Evolutionary conservation across 1,140 invertebrate species (phyloP), one percentile per base, ranked within the genome.

Genomic region (Holcopasites calliopsidis): DNA sequence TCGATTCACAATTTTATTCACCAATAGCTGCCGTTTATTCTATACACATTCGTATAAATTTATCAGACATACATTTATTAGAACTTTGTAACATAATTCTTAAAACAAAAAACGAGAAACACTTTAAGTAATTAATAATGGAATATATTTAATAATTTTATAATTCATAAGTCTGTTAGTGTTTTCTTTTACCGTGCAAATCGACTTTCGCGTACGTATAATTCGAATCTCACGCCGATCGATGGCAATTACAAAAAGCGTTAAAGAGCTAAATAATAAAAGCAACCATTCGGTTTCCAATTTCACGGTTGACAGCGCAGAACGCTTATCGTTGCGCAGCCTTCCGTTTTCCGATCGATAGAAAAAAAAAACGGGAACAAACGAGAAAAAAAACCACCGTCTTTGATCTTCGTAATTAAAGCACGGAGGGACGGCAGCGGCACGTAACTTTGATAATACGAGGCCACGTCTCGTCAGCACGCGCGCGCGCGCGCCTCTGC

Each of bases 341-440:
- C n/a, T n/a, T n/a, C n/a, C n/a, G n/a, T n/a, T n/a, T n/a, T n/a
- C n/a, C n/a, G n/a, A 5, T 35, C 1, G 58, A 8, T 42, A 11
- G 21, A 49, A 8, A 47, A 18, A n/a, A 47, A 16, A 47, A n/a
- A 21, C 40, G 40, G 4, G 18, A 40, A 50, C 13, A 16, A 64
- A 16, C 16, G 16, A 26, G 18, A 16, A 21, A 40, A 23, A 8
- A 6, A 26, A n/a, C 16, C 3, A 47, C 16, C n/a, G n/a, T 38
- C 60, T 73, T 73, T 73, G 49, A 73, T 73, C 60, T 42, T 64
- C 16, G 44, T 64, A 73, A 73, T 73, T 54, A 73, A 54, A 64
- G 21, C 21, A 10, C 33, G 40, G 11, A 21, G 21, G 16, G 49
- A 44, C 10, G 42, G 42, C 6, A 31, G n/a, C 28, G n/a, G 1